Conservation (phyloP, 92 coral and sea anemone species). For the Heteractis magnifica region DNA sequence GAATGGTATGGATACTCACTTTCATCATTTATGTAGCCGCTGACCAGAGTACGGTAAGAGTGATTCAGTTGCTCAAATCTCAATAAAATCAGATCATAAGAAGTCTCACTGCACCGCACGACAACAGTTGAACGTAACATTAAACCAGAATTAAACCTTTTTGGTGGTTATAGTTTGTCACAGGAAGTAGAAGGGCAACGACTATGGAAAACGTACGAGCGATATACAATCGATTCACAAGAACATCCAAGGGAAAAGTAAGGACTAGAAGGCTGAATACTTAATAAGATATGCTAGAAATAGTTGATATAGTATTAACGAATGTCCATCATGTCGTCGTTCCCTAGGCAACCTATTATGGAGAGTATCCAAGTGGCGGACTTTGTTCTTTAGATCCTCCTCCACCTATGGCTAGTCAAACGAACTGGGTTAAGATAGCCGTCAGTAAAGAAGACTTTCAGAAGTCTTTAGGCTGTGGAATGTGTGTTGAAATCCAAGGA, state of each 20-base stretch:
- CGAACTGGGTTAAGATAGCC: conserved; percentile 59
- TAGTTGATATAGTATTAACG: not conserved
- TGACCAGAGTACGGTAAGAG: not conserved
- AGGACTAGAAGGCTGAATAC: not conserved
- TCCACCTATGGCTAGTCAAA: conserved; percentile 54
- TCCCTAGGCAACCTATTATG: conserved; percentile 59
- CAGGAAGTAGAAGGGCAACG: conserved; percentile 47
- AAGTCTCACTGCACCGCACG: too few species aligned
- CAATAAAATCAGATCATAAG: too few species aligned
- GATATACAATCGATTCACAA: conserved; percentile 58
- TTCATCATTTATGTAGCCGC: not conserved
- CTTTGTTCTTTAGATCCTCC: conserved; percentile 65
- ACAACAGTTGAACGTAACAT: not conserved
- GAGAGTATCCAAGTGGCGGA: conserved; percentile 45
- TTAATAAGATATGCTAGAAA: not conserved
- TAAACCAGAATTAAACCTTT: not conserved
- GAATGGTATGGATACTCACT: not conserved
- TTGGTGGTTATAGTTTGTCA: not conserved
- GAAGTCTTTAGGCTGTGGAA: conserved; percentile 70
- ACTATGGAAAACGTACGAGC: conserved; percentile 61
- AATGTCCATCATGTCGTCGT: not conserved
- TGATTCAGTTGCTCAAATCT: too few species aligned
- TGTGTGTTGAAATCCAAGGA: conserved; percentile 61
- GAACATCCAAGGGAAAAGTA: conserved; percentile 64
- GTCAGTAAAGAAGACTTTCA: conserved; percentile 69